A percentile compares a stretch with the other conserved stretches of the same genome.
phyloP scores from a whole-genome alignment of 2,113 vertebrate genomes.

The Sminthopsis crassicaudata region DNA sequence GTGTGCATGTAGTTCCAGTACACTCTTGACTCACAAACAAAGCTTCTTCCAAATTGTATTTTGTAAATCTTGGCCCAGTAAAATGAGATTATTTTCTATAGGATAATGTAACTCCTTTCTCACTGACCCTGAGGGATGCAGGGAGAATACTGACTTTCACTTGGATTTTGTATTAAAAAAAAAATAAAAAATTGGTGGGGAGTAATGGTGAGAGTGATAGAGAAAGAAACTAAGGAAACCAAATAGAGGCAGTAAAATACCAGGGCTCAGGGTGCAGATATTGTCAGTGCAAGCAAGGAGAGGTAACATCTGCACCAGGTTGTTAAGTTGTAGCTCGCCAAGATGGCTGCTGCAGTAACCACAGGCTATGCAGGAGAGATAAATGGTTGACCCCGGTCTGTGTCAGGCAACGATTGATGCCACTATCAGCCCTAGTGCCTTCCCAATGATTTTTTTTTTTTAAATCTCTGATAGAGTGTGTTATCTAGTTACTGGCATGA shows the following conservation, averaged over 20 bases:
- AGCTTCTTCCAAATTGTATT: constrained; percentile 36
- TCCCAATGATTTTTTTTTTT: constrained; percentile 98
- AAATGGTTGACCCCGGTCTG: constrained; percentile 97
- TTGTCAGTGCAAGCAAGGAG: constrained; percentile 82
- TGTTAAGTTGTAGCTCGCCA: constrained; percentile 93
- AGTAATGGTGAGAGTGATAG: neutral
- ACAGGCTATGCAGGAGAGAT: constrained; percentile 96
- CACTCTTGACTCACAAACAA: constrained; percentile 18
- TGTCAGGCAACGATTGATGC: constrained; percentile 99
- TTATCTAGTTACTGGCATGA: constrained; percentile 99
- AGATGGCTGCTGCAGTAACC: constrained; percentile 94
- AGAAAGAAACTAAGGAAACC: constrained; percentile 60
- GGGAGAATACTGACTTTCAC: neutral
- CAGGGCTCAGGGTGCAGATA: constrained; percentile 74
- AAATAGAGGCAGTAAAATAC: constrained; percentile 53
- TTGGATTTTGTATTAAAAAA: constrained; percentile 45
- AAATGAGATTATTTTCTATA: constrained; percentile 24
- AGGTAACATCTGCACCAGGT: constrained; percentile 90
- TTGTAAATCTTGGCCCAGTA: constrained; percentile 11
- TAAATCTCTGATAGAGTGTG: constrained; percentile 99
- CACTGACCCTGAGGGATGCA: neutral
- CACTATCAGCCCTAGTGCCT: constrained; percentile 98
- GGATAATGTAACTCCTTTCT: neutral
- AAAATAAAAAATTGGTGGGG: neutral
- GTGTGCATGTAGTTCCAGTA: neutral